Conservation (phyloP, 2,888 invertebrate species). For the Drosophila subsilvestris region DNA sequence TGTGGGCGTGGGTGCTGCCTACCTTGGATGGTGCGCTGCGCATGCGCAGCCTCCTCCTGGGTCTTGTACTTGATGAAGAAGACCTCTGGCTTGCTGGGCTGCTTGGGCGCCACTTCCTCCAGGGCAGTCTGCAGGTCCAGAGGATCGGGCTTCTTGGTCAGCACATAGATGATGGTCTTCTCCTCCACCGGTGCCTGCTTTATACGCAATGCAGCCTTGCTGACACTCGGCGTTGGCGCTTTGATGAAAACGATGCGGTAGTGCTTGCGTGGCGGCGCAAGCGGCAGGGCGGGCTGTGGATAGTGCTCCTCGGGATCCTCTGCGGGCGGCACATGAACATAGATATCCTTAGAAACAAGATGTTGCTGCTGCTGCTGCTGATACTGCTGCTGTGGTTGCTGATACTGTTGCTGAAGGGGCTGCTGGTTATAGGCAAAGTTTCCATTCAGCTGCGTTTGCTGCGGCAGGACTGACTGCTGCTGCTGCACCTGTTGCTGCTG, state of each 20-base stretch:
- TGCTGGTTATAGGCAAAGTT: conserved; percentile 41
- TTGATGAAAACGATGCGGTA: conserved; percentile 84
- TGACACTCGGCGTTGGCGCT: conserved; percentile 76
- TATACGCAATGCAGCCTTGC: conserved; percentile 67
- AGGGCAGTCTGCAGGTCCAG: conserved; percentile 79
- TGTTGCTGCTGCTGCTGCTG: conserved; percentile 32
- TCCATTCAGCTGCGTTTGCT: conserved; percentile 19
- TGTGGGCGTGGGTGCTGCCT: conserved; percentile 32
- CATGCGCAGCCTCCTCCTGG: conserved; percentile 83
- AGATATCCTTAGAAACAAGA: conserved; percentile 82
- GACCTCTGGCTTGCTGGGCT: conserved; percentile 83
- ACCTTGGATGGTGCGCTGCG: conserved; percentile 84
- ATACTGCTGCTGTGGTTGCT: conserved; percentile 26
- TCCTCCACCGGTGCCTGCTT: conserved; percentile 81
- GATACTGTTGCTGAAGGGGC: conserved; percentile 35
- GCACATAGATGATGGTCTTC: conserved; percentile 84
- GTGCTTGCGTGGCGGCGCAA: conserved; percentile 81
- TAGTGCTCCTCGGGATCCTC: conserved; percentile 79
- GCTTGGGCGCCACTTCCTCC: conserved; percentile 78
- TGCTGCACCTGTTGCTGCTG: conserved; percentile 38
- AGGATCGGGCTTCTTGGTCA: conserved; percentile 82
- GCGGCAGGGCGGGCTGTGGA: conserved; percentile 58
- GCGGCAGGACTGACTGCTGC: not conserved
- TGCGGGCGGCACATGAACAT: conserved; percentile 82
- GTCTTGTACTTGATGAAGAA: conserved; percentile 84